Percentiles rank a stretch among this genome's conserved stretches.
Evolutionary conservation across 2,888 invertebrate species (phyloP).

Genomic region (Temnothorax unifasciatus): DNA sequence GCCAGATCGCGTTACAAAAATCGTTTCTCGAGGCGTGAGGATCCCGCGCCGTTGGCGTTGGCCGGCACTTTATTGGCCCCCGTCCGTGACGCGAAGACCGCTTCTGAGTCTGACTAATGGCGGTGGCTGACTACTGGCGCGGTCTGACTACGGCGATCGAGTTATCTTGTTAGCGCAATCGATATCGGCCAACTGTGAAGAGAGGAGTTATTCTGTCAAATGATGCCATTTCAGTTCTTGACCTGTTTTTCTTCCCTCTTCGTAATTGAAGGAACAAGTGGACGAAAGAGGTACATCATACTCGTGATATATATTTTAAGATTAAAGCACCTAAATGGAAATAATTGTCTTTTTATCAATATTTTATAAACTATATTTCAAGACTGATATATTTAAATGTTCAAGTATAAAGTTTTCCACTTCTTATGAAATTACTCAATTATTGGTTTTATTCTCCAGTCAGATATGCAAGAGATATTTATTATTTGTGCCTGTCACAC

Average conservation of each 20-base stretch:
- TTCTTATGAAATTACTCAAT: background rate
- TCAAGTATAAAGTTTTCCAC: background rate
- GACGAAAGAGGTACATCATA: background rate
- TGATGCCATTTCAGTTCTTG: slow-evolving; percentile 41
- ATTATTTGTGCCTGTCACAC: background rate
- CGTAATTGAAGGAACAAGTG: slow-evolving; percentile 19
- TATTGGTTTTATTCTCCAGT: background rate
- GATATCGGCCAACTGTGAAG: slow-evolving; percentile 35
- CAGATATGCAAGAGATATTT: background rate
- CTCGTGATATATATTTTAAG: slow-evolving; percentile 23
- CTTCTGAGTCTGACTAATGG: slow-evolving; percentile 53
- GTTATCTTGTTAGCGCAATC: slow-evolving; percentile 60
- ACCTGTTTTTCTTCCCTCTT: background rate
- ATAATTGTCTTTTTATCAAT: background rate
- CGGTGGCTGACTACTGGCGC: slow-evolving; percentile 55
- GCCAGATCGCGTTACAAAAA: slow-evolving; percentile 81
- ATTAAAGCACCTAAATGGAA: background rate
- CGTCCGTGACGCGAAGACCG: slow-evolving; percentile 55
- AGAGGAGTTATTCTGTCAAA: slow-evolving; percentile 47
- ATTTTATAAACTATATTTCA: background rate
- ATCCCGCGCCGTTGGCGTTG: slow-evolving; percentile 49
- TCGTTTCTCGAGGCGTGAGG: slow-evolving; percentile 72
- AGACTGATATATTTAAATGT: background rate
- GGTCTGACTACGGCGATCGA: slow-evolving; percentile 63
- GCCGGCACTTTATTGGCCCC: slow-evolving; percentile 54